These are phyloP conservation scores for Penaeus chinensis DNA, from an alignment of 1,140 invertebrate genomes.

Conservation along the genomic window DNA sequence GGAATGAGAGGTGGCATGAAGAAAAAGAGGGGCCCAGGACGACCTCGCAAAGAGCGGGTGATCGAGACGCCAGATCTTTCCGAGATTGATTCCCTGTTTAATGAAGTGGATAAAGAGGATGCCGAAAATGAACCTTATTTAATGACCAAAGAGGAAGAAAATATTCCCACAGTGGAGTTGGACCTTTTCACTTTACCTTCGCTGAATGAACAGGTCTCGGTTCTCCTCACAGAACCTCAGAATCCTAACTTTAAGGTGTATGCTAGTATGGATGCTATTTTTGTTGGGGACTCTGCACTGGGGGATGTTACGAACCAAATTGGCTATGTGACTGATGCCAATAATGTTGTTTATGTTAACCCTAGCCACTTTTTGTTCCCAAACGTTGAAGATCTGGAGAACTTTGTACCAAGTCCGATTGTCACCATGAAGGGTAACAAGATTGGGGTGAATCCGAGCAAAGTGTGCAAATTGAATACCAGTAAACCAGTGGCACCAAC, in stretches of 20 bases:
- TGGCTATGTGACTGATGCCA: conserved; percentile 62
- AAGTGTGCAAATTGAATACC: conserved; percentile 28
- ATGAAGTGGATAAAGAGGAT: conserved; percentile 33
- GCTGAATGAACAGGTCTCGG: conserved; percentile 57
- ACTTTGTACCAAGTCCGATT: conserved; percentile 57
- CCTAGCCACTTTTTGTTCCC: conserved; percentile 62
- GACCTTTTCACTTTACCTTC: conserved; percentile 61
- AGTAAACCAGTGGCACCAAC: conserved; percentile 11
- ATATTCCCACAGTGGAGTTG: conserved; percentile 62
- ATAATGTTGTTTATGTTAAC: conserved; percentile 62
- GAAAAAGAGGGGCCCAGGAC: conserved; percentile 39
- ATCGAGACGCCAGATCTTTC: conserved; percentile 43
- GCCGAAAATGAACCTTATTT: conserved; percentile 41
- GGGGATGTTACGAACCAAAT: conserved; percentile 61
- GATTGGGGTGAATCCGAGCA: conserved; percentile 10
- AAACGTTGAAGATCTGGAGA: conserved; percentile 54
- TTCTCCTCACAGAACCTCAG: conserved; percentile 58
- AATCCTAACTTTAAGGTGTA: conserved; percentile 64
- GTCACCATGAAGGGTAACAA: conserved; percentile 55
- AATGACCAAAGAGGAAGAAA: conserved; percentile 52
- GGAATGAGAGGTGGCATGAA: conserved; percentile 33
- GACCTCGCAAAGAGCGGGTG: conserved; percentile 23
- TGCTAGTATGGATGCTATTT: conserved; percentile 62
- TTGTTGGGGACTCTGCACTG: conserved; percentile 62
- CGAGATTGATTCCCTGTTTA: conserved; percentile 43